Conservation (phyloP, 2,888 invertebrate genomes). For the Erebia palarica region DNA sequence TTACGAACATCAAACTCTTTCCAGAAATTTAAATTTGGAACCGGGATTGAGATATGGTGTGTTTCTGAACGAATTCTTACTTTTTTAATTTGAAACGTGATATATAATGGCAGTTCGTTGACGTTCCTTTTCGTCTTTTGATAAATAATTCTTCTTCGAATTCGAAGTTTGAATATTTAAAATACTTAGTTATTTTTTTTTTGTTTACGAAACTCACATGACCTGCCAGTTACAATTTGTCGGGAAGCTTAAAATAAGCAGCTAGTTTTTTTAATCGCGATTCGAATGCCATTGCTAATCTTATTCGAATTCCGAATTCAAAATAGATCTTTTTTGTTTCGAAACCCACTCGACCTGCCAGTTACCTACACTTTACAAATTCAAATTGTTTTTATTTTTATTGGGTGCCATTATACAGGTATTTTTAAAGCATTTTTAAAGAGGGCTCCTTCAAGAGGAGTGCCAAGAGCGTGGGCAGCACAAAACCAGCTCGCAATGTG, state of each 20-base stretch:
- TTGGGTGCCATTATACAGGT: slow-evolving; percentile 49
- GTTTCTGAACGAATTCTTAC: slow-evolving; percentile 67
- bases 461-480: slow-evolving; percentile 72
- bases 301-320: slow-evolving; percentile 21
- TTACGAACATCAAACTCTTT: slow-evolving; percentile 75
- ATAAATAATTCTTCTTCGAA: slow-evolving; percentile 26
- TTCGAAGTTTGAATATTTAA: slow-evolving; percentile 34
- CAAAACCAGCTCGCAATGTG: slow-evolving; percentile 56
- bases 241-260: slow-evolving; percentile 5
- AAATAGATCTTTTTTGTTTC: slow-evolving; percentile 22
- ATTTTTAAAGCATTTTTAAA: slow-evolving; percentile 58
- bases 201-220: slow-evolving; percentile 22
- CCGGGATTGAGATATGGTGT: slow-evolving; percentile 72
- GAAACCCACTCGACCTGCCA: slow-evolving; percentile 20
- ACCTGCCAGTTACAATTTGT: slow-evolving; percentile 16
- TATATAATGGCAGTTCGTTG: slow-evolving; percentile 61
- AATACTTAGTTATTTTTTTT: too few species aligned
- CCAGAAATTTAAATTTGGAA: slow-evolving; percentile 78
- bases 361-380: slow-evolving; percentile 6
- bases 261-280: slow-evolving; percentile 6
- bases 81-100: slow-evolving; percentile 71
- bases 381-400: slow-evolving; percentile 41
- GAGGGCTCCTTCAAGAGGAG: slow-evolving; percentile 52
- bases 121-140: slow-evolving; percentile 41
- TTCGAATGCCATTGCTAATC: slow-evolving; percentile 8